Evolutionary conservation across 2,113 vertebrate genomes (phyloP), one percentile per base, ranked within the genome.

Genomic region (Pteropus alecto): DNA sequence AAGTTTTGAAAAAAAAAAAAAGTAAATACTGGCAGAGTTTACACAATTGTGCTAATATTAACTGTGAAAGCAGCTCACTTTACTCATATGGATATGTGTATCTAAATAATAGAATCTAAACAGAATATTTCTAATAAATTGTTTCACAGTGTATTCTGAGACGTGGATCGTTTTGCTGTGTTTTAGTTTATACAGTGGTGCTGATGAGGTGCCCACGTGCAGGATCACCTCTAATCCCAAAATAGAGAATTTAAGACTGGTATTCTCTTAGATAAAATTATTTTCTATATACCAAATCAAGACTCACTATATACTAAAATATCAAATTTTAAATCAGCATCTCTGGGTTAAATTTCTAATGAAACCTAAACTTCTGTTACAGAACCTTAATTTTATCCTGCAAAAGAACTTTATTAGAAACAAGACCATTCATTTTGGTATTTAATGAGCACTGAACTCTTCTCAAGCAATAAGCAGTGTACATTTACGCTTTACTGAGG

Each of bases 301-400:
- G 68, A 88, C 8, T 41, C 35, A 71, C 18, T 74, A 71, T 33
- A 54, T 38, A 85, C 28, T 73, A 91, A 93, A 88, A 30, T 35
- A 90, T 10, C 35, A 71, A 82, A 71, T 76, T 81, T 92, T 38
- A 96, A 15, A 43, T 54, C 26, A 79, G 15, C 26, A 94, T 48
- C 26, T 87, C 41, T 87, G 56, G 15, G 38, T 38, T 51, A 76
- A 33, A 35, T 76, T 96, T 90, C 63, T n/a, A 73, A 81, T n/a
- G 43, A 95, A 71, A 51, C 28, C 43, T 79, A 51, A n/a, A 14
- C 51, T 89, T 89, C 15, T 85, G 41, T 24, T 78, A 48, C 0
- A 90, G 68, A 95, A 89, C 2, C 43, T 94, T 71, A 85, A 92
- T 68, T 92, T 92, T 30, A 90, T 63, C 12, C 38, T 19, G 63